Conservation (phyloP, 2,113 vertebrate species). For the Dasyurus viverrinus region DNA sequence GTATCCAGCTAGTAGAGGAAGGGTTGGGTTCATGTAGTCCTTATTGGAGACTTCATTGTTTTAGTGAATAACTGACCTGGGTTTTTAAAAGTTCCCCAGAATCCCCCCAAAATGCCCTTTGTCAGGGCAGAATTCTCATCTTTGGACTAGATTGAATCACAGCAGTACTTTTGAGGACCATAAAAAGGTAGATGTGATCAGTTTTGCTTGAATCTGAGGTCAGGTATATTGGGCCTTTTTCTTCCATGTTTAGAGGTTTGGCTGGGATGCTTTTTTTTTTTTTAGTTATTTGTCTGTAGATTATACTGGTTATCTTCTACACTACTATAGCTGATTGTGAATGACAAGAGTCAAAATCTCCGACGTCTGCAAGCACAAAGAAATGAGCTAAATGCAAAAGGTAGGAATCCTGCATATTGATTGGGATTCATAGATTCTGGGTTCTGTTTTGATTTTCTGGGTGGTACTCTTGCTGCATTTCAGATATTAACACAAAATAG, state of each 20-base stretch:
- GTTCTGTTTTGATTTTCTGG: background rate
- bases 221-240: background rate
- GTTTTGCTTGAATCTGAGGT: background rate
- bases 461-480: background rate
- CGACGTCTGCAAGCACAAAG: slow-evolving; percentile 96
- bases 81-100: background rate
- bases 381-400: slow-evolving; percentile 98
- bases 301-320: slow-evolving; percentile 35
- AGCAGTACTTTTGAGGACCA: background rate
- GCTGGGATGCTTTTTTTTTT: background rate
- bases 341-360: slow-evolving; percentile 98
- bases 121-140: background rate
- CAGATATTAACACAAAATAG: background rate
- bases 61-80: background rate
- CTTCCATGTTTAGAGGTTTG: background rate
- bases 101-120: background rate
- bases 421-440: background rate
- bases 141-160: background rate
- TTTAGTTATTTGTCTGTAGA: background rate
- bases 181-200: background rate
- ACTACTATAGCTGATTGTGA: slow-evolving; percentile 91
- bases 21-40: background rate
- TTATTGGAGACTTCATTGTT: background rate
- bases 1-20: background rate
- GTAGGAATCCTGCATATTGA: slow-evolving; percentile 75